Evolutionary conservation across 2,888 invertebrate species (phyloP), one percentile per base, ranked within the genome.

Genomic region (Dorcus hopei): DNA sequence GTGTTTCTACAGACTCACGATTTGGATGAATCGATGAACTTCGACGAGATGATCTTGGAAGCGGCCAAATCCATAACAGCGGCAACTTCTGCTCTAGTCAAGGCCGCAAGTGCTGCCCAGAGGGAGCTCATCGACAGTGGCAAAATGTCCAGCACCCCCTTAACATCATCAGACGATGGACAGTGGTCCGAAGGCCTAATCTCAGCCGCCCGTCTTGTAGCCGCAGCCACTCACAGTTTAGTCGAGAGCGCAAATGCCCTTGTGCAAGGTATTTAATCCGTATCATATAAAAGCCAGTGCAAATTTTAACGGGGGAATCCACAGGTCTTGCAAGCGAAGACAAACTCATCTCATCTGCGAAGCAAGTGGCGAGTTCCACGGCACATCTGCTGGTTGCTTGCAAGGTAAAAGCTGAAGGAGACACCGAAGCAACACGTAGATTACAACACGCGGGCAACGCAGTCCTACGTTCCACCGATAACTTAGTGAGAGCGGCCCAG

Each of bases 31-130:
- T 91, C 88, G 65, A 85, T 98, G 80, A 96, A 96, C 81, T 99
- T 99, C 79, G 99, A 99, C 77, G 98, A 97, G 80, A 97, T 98
- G 91, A 99, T 99, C 68, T 80, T 99, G 71, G 96, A 97, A 76
- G 98, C 98, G 0, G 98, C 98, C 42, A 97, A 97, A 80, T 94
- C 95, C 2, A 98, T 99, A 69, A 95, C 97, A 66, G 91, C 95
- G 0, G 99, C 99, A 0, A 98, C 98, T 0, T 95, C 97, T 0
- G 97, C 97, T 0, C 81, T 99, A 3, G 95, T 99, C 1, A 89
- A 97, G 70, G 97, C 98, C 0, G 98, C 99, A 0, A 95, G 95
- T 57, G 93, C 95, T 4, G 98, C 99, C 0, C 99, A 99, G 80
- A 81, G 95, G 59, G 99, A 99, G 74, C 85, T 99, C 0, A 96